These are phyloP conservation scores for Ptychochromis oligacanthus DNA, from an alignment of 2,113 vertebrate species.

Conservation along the genomic window DNA sequence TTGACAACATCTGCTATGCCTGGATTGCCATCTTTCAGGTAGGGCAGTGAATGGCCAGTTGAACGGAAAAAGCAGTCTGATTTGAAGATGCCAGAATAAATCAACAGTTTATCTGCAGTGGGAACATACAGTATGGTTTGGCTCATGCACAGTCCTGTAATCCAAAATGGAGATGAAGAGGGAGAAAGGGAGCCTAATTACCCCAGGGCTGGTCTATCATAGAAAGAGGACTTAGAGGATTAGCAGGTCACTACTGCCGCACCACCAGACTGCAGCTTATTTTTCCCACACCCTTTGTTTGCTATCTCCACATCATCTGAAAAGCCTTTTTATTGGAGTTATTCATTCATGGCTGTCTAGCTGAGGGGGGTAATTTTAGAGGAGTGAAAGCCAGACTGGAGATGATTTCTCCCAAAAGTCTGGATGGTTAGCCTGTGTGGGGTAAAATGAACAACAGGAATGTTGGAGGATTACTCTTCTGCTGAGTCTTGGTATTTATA, in stretches of 20 bases:
- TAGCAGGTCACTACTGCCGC: slow-evolving; percentile 33
- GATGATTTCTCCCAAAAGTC: slow-evolving; percentile 19
- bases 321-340: slow-evolving; percentile 23
- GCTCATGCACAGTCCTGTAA: neutral
- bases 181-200: slow-evolving; percentile 22
- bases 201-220: slow-evolving; percentile 12
- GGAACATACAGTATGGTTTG: neutral
- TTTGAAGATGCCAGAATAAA: neutral
- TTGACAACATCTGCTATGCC: slow-evolving; percentile 98
- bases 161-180: neutral
- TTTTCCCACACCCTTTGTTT: slow-evolving; percentile 55
- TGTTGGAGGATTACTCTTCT: slow-evolving; percentile 18
- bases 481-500: slow-evolving; percentile 17
- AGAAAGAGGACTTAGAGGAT: slow-evolving; percentile 39
- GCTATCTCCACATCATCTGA: slow-evolving; percentile 42
- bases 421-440: slow-evolving; percentile 4
- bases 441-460: slow-evolving; percentile 5
- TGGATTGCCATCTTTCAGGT: slow-evolving; percentile 99
- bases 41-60: neutral
- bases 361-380: slow-evolving; percentile 9
- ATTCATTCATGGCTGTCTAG: slow-evolving; percentile 15
- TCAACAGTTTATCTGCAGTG: neutral
- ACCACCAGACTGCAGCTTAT: neutral
- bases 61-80: neutral
- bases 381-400: slow-evolving; percentile 26